Evolutionary conservation across 2,113 vertebrate genomes (phyloP).

Genomic region (Muntiacus reevesi): DNA sequence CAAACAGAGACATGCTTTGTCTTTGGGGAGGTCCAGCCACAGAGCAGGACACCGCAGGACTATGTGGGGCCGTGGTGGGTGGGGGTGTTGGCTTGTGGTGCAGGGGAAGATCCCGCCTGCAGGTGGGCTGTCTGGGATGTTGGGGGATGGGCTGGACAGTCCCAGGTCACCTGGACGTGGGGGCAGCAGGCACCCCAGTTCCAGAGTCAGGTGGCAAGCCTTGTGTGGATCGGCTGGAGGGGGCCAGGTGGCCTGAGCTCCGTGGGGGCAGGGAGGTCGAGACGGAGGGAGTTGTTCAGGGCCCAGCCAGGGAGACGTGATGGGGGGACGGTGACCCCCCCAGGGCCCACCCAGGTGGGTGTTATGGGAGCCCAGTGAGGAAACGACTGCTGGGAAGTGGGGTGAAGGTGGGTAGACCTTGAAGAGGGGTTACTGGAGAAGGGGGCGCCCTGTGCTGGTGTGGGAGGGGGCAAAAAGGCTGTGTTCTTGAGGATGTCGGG

Average conservation of each 20-base stretch:
- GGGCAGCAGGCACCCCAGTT: neutral
- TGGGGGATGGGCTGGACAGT: rapidly evolving
- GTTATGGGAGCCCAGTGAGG: rapidly evolving
- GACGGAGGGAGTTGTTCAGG: rapidly evolving
- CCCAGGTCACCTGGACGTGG: rapidly evolving
- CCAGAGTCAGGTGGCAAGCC: rapidly evolving
- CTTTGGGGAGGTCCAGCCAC: neutral
- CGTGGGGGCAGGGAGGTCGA: rapidly evolving
- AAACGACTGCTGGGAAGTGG: neutral
- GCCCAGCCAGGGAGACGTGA: rapidly evolving
- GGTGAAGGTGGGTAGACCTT: rapidly evolving
- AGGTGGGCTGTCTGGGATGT: no score
- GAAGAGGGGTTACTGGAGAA: no score
- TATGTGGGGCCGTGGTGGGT: neutral
- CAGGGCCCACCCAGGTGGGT: rapidly evolving
- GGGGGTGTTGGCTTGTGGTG: no score
- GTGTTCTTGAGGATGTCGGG: rapidly evolving
- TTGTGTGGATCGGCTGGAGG: neutral
- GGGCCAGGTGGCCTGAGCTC: no score
- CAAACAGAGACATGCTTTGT: neutral
- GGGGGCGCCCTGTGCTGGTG: rapidly evolving
- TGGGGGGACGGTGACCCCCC: rapidly evolving
- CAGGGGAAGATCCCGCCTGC: rapidly evolving
- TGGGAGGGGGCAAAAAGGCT: rapidly evolving
- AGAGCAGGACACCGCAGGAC: rapidly evolving